Evolutionary conservation across 2,888 invertebrate genomes (phyloP), one percentile per base, ranked within the genome.

Genomic region (Eugnorisma glareosa): DNA sequence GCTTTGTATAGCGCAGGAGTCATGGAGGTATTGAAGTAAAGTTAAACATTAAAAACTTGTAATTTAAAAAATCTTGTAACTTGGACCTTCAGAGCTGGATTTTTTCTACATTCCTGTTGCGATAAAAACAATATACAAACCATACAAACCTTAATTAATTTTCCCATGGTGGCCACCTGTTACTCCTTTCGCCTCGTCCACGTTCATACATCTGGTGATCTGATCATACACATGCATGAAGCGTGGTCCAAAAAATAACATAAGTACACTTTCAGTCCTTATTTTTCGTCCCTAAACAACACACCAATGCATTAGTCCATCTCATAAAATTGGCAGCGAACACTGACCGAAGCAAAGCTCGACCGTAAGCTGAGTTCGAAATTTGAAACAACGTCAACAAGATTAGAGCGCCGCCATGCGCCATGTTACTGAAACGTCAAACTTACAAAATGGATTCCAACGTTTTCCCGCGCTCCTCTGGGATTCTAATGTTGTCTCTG

Each of bases 391-490:
- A 91, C 81, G 83, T 48, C 90, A 95, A 96, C 94, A 93, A 93
- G 96, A 96, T 96, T 96, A 95, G 82, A 88, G 84, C 88, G 89
- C 68, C 84, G 92, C 93, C 94, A 93, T 94, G 89, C 85, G 94
- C 94, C 95, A 94, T 94, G 92, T 95, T 94, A 90, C 73, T 73
- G 82, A 90, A 93, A 94, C 91, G 95, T 96, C 96, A 96, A 96
- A 96, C 93, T 96, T 93, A 85, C 93, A 94, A 96, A 96, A 95
- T 93, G 95, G 95, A 95, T 94, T 94, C 95, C 93, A 93, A 93
- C 87, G 88, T 82, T 86, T 87, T 87, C 88, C 88, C 89, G 85
- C 83, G 82, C 78, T 86, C 89, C 82, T 88, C 85, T 64, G 93
- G 92, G 90, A 89, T 84, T 91, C 85, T 82, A 88, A 68, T 82